A percentile compares a stretch with the other conserved stretches of the same genome.
Evolutionary conservation across 2,888 invertebrate genomes (phyloP).

Genomic region (Gari tellinella): DNA sequence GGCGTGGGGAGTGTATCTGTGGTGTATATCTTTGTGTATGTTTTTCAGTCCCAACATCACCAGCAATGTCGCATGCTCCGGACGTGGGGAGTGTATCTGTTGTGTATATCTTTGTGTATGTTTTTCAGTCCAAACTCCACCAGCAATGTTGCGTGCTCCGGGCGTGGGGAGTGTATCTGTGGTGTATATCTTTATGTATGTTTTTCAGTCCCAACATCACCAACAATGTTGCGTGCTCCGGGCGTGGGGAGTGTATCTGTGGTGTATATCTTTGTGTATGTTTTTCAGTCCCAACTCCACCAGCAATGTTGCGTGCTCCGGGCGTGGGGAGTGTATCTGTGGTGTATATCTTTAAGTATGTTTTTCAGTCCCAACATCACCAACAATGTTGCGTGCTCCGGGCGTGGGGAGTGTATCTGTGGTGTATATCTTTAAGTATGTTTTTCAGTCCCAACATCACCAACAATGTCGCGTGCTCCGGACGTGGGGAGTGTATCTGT

Average conservation of each 20-base stretch:
- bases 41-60: constrained; percentile 72
- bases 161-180: constrained; percentile 86
- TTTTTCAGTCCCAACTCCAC: constrained; percentile 72
- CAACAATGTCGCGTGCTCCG: constrained; percentile 84
- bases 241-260: constrained; percentile 86
- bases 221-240: constrained; percentile 84
- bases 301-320: constrained; percentile 84
- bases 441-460: constrained; percentile 72
- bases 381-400: constrained; percentile 84
- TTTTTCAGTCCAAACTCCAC: constrained; percentile 72
- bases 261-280: constrained; percentile 83
- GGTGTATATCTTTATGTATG: constrained; percentile 83
- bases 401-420: constrained; percentile 86
- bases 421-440: constrained; percentile 83
- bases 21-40: constrained; percentile 83
- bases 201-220: constrained; percentile 72
- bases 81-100: constrained; percentile 86
- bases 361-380: constrained; percentile 72
- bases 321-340: constrained; percentile 86
- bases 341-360: constrained; percentile 83
- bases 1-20: constrained; percentile 86
- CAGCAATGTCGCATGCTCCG: constrained; percentile 84
- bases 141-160: constrained; percentile 84
- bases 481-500: constrained; percentile 86
- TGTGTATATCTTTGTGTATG: constrained; percentile 83